These are phyloP conservation scores for Pocillopora grandis DNA, from an alignment of 92 coral and sea anemone genomes.

Conservation along the genomic window DNA sequence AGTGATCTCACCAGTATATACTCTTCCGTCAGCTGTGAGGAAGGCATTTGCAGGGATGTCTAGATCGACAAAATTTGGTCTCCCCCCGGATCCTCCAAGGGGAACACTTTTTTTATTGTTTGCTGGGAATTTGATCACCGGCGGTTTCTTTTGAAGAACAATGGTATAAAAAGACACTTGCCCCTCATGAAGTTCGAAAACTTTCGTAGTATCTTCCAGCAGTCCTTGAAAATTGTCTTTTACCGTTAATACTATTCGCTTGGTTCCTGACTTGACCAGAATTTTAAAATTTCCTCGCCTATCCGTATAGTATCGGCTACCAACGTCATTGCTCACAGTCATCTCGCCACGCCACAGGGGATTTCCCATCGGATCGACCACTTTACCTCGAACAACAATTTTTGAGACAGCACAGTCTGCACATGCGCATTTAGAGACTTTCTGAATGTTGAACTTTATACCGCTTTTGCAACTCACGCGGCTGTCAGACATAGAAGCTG, in stretches of 20 bases:
- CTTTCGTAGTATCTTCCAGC: conserved; percentile 43
- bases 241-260: conserved; percentile 45
- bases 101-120: not conserved
- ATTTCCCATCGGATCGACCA: conserved; percentile 32
- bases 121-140: conserved; percentile 28
- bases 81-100: not conserved
- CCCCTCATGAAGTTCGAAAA: conserved; percentile 23
- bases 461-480: conserved; percentile 11
- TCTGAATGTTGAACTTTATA: conserved; percentile 15
- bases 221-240: conserved; percentile 25
- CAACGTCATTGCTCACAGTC: conserved; percentile 3
- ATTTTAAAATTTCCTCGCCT: conserved; percentile 33
- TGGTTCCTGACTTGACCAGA: conserved; percentile 18
- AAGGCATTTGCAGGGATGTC: conserved; percentile 21
- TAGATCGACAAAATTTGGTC: conserved; percentile 7
- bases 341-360: conserved; percentile 44
- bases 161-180: conserved; percentile 38
- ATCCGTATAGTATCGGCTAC: not conserved
- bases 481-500: not conserved
- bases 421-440: conserved; percentile 42
- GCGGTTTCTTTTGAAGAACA: conserved; percentile 32
- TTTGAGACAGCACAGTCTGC: conserved; percentile 20
- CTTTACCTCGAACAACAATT: conserved; percentile 35
- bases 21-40: conserved; percentile 1
- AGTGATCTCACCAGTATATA: conserved; percentile 2